phyloP scores from a whole-genome alignment of 2,888 invertebrate genomes.

The Ectropis crepuscularia region DNA sequence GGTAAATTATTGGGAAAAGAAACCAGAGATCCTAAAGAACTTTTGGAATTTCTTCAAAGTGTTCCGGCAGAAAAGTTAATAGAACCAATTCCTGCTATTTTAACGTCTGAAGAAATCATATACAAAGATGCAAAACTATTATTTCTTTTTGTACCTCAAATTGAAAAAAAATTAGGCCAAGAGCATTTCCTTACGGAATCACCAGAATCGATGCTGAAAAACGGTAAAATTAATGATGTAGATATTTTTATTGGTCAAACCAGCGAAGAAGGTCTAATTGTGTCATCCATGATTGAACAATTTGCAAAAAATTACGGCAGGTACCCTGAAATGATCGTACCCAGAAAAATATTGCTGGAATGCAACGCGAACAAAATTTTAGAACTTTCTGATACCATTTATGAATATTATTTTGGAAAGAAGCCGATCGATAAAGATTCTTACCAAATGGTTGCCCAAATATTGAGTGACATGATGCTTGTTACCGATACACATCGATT shows the following conservation, averaged over 20 bases:
- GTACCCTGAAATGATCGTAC: constrained; percentile 56
- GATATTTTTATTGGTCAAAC: constrained; percentile 90
- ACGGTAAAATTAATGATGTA: constrained; percentile 76
- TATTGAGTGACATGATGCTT: constrained; percentile 45
- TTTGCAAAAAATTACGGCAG: constrained; percentile 43
- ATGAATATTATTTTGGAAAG: constrained; percentile 54
- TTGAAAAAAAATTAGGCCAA: constrained; percentile 61
- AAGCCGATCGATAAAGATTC: constrained; percentile 42
- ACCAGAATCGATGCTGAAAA: constrained; percentile 51
- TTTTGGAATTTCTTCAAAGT: constrained; percentile 58
- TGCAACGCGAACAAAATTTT: constrained; percentile 45
- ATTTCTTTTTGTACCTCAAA: constrained; percentile 59
- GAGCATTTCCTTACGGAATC: constrained; percentile 56
- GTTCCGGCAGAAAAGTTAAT: constrained; percentile 53
- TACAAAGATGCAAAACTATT: constrained; percentile 50
- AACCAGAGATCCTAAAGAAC: constrained; percentile 52
- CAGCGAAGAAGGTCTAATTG: constrained; percentile 84
- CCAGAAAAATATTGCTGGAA: constrained; percentile 52
- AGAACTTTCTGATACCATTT: constrained; percentile 53
- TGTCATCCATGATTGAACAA: constrained; percentile 34
- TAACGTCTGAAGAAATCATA: constrained; percentile 50
- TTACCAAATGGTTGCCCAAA: constrained; percentile 52
- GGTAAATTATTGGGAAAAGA: constrained; percentile 57
- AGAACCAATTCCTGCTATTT: constrained; percentile 46
- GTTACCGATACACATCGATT: constrained; percentile 45